Conservation (phyloP, 2,888 invertebrate genomes). For the Chymomyza amoena region DNA sequence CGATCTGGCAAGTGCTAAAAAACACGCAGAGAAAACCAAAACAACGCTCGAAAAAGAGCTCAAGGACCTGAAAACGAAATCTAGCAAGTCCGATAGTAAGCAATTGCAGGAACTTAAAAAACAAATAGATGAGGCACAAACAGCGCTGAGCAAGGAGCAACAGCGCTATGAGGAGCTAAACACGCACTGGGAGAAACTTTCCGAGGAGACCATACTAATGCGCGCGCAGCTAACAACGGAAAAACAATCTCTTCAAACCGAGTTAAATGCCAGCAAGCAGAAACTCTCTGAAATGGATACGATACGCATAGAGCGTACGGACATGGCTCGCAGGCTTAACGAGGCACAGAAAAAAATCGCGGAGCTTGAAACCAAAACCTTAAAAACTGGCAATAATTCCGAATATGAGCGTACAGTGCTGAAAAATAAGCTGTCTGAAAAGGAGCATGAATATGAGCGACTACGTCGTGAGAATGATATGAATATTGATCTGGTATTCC, state of each 20-base stretch:
- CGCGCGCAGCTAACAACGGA: conserved; percentile 90
- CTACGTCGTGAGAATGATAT: conserved; percentile 84
- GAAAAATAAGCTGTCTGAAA: conserved; percentile 86
- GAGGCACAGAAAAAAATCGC: conserved; percentile 73
- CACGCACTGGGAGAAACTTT: conserved; percentile 89
- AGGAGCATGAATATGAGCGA: conserved; percentile 86
- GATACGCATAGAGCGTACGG: conserved; percentile 74
- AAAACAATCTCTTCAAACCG: conserved; percentile 86
- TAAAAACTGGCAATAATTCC: conserved; percentile 63
- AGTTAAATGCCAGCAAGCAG: conserved; percentile 67
- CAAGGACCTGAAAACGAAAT: conserved; percentile 86
- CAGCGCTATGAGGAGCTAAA: conserved; percentile 89
- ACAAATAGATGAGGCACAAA: conserved; percentile 83
- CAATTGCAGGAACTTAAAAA: conserved; percentile 82
- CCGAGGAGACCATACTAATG: conserved; percentile 90
- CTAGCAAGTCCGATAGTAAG: conserved; percentile 82
- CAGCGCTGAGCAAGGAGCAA: conserved; percentile 83
- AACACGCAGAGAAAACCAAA: conserved; percentile 84
- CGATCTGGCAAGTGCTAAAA: conserved; percentile 81
- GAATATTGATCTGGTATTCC: conserved; percentile 86
- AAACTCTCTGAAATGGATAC: conserved; percentile 73
- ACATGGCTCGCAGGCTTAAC: conserved; percentile 68
- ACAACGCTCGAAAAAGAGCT: conserved; percentile 87
- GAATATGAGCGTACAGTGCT: conserved; percentile 85
- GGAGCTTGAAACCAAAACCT: conserved; percentile 73